These are phyloP conservation scores for Brassicogethes aeneus DNA, from an alignment of 2,888 invertebrate genomes.

Conservation along the genomic window DNA sequence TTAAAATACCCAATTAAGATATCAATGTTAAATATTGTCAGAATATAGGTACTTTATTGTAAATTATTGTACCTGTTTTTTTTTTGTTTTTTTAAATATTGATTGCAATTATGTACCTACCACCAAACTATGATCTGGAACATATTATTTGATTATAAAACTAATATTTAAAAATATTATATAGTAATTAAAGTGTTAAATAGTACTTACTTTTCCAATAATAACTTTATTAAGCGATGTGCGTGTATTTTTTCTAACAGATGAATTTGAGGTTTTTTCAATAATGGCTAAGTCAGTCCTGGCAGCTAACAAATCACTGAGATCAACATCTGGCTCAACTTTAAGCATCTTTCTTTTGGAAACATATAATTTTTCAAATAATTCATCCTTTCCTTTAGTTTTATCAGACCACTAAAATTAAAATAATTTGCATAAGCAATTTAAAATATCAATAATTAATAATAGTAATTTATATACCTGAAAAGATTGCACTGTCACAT, in stretches of 20 bases:
- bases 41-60: too few species aligned
- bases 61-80: too few species aligned
- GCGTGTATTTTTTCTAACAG: conserved; percentile 76
- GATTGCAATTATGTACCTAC: background rate
- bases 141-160: conserved; percentile 2
- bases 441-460: too few species aligned
- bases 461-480: conserved; percentile 58
- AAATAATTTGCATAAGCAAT: too few species aligned
- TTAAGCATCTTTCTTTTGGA: conserved; percentile 44
- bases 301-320: conserved; percentile 78
- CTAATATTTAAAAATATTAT: background rate
- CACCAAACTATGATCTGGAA: background rate
- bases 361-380: conserved; percentile 53
- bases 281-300: conserved; percentile 75
- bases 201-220: conserved; percentile 62
- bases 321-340: conserved; percentile 54
- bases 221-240: conserved; percentile 80
- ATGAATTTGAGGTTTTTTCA: conserved; percentile 86
- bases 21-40: too few species aligned
- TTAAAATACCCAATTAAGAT: too few species aligned
- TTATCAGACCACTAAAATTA: conserved; percentile 71
- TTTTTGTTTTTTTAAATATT: conserved; percentile 4
- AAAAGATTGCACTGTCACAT: conserved; percentile 95
- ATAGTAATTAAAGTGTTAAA: conserved; percentile 1
- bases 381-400: conserved; percentile 62